A percentile compares a stretch with the other conserved stretches of the same genome.
These are phyloP conservation scores for Scatophagus argus DNA, from an alignment of 2,113 vertebrate genomes.

Conservation along the genomic window DNA sequence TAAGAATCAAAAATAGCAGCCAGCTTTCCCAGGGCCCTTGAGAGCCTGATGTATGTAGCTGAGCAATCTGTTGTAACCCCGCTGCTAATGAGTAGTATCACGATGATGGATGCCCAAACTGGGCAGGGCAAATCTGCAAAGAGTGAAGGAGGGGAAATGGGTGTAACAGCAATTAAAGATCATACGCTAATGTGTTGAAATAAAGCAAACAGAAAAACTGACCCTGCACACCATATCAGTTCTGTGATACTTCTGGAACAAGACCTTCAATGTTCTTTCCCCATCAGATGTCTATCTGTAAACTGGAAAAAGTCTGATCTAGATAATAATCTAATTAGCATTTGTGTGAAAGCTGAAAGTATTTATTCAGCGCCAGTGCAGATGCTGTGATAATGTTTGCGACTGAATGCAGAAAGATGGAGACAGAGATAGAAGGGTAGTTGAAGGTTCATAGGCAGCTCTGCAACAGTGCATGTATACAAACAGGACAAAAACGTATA, in stretches of 20 bases:
- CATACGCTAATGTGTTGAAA: constrained; percentile 25
- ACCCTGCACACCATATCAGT: neutral
- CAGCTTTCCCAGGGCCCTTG: constrained; percentile 42
- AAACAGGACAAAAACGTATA: constrained; percentile 18
- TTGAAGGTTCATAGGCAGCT: constrained; percentile 38
- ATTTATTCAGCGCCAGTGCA: constrained; percentile 67
- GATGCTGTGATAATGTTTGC: constrained; percentile 53
- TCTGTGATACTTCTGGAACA: neutral
- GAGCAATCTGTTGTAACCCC: constrained; percentile 45
- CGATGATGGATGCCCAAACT: constrained; percentile 48
- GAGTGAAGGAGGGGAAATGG: constrained; percentile 22
- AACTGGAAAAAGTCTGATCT: constrained; percentile 2
- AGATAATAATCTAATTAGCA: constrained; percentile 53
- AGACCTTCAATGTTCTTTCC: neutral
- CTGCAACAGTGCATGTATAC: neutral
- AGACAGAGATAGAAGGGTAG: constrained; percentile 42
- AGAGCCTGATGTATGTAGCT: constrained; percentile 44
- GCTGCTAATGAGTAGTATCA: constrained; percentile 62
- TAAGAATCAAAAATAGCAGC: constrained; percentile 65
- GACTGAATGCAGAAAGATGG: constrained; percentile 56
- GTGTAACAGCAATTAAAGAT: constrained; percentile 43
- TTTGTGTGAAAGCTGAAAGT: constrained; percentile 34
- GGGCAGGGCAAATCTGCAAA: constrained; percentile 31
- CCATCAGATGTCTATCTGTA: neutral
- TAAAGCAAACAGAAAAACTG: constrained; percentile 5